A percentile compares a stretch with the other conserved stretches of the same genome.
Conservation (phyloP, 2,113 vertebrate species). For the Uria lomvia region DNA sequence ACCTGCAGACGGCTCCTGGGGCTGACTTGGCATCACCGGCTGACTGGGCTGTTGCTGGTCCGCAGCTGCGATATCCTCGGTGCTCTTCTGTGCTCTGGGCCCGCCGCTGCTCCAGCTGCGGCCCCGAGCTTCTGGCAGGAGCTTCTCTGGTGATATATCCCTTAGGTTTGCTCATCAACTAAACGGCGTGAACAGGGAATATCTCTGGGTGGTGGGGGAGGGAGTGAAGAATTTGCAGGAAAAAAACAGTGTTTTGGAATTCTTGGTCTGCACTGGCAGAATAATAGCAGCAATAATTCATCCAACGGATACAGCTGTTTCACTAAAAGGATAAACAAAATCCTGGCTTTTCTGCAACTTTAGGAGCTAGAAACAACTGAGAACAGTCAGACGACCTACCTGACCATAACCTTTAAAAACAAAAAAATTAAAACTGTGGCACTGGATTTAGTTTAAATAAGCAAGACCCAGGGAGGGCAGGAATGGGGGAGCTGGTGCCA, state of each 20-base stretch:
- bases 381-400: background rate
- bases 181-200: background rate
- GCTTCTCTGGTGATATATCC: background rate
- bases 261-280: background rate
- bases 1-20: background rate
- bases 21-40: background rate
- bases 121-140: background rate
- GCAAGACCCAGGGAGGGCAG: background rate
- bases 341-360: background rate
- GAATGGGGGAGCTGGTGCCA: background rate
- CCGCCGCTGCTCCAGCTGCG: background rate
- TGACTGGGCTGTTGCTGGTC: background rate
- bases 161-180: background rate
- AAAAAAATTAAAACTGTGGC: background rate
- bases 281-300: background rate
- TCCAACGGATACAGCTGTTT: background rate
- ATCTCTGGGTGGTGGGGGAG: background rate
- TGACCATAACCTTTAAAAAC: background rate
- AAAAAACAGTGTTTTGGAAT: background rate
- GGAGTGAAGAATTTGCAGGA: background rate
- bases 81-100: background rate
- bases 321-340: background rate
- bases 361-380: background rate
- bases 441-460: background rate
- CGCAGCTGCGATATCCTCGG: background rate